Evolutionary conservation across 1,140 invertebrate species (phyloP), one percentile per base, ranked within the genome.

Genomic region (Leptinotarsa undecemlineata): DNA sequence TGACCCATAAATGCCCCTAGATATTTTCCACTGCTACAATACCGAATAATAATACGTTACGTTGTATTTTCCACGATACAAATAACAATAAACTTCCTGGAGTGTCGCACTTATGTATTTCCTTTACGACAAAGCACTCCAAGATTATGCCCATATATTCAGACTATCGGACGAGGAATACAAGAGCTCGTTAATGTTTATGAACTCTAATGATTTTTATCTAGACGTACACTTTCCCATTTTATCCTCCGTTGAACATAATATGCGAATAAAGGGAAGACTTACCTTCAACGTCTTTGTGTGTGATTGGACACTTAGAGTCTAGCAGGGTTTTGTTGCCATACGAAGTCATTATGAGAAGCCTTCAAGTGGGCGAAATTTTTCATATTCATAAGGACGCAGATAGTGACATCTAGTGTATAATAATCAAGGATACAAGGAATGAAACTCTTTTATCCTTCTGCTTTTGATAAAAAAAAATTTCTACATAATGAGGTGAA

Each of bases 161-260:
- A 15, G 51, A 57, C 51, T 57, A 57, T 57, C n/a, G 51, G 51
- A 57, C 15, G 51, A 57, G 3, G n/a, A 57, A 57, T 57, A 15
- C 51, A 57, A 19, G 51, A 57, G 51, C 51, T 57, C 51, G 51
- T 57, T 57, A 57, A 57, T 57, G 51, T 57, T 57, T 57, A 57
- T 57, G 51, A 19, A 57, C 51, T 57, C 51, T 57, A 19, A 57
- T 57, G 51, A 57, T 57, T 57, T 57, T 57, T 57, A 57, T 57
- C 51, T 14, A 19, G 6, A 57, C 51, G 51, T 57, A 57, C 51
- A 57, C 51, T 57, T 57, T 57, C 51, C 51, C n/a, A 57, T 57
- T 57, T 57, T n/a, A 57, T 57, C 51, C 51, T 19, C 6, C 51
- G n/a, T 57, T 57, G n/a, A 57, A 57, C 15, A 17, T 57, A 57